phyloP scores from a whole-genome alignment of 2,797 vertebrate genomes.

The Anas acuta region DNA sequence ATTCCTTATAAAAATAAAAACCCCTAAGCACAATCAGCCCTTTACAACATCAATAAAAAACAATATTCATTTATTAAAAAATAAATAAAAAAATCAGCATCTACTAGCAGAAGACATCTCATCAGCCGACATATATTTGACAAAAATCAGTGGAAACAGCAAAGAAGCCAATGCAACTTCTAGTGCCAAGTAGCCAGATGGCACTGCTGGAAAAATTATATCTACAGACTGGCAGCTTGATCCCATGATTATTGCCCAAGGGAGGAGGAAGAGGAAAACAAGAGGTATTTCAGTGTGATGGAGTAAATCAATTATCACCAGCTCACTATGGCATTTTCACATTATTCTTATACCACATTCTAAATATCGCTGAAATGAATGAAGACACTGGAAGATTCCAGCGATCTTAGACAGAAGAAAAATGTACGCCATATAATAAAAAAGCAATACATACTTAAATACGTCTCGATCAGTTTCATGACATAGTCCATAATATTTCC shows the following conservation, averaged over 20 bases:
- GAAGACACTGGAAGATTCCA: constrained; percentile 18
- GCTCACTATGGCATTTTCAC: constrained; percentile 68
- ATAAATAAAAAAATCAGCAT: constrained; percentile 41
- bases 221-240: constrained; percentile 81
- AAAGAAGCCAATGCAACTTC: constrained; percentile 75
- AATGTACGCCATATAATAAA: not conserved
- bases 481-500: not conserved
- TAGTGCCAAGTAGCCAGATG: constrained; percentile 84
- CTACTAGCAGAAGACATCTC: constrained; percentile 50
- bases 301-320: constrained; percentile 81
- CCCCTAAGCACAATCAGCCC: not conserved
- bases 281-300: constrained; percentile 76
- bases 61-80: constrained; percentile 2
- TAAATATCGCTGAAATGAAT: constrained; percentile 56
- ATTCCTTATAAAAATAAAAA: not conserved
- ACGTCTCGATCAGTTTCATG: not conserved
- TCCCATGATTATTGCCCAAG: constrained; percentile 81
- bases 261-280: constrained; percentile 80
- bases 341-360: constrained; percentile 64
- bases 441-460: not conserved
- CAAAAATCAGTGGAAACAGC: constrained; percentile 76
- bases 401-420: not conserved
- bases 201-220: constrained; percentile 82
- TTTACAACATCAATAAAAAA: constrained; percentile 51
- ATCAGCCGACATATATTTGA: constrained; percentile 73